Percentiles rank a stretch among this genome's conserved stretches.
phyloP scores from a whole-genome alignment of 1,140 invertebrate genomes.

The Drosophila eugracilis region DNA sequence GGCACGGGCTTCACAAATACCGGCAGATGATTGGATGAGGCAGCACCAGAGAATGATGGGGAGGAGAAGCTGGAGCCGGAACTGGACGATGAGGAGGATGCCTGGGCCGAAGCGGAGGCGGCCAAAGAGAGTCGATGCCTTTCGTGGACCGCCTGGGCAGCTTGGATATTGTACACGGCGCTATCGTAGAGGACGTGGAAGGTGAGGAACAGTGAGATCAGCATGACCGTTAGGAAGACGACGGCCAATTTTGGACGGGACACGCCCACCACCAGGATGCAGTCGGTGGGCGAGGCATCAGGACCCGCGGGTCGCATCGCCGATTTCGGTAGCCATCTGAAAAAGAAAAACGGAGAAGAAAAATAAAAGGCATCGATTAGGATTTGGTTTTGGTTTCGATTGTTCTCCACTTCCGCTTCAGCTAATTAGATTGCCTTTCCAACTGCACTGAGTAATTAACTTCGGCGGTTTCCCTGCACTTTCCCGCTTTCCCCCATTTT shows the following conservation, averaged over 20 bases:
- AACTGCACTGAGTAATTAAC: slow-evolving; percentile 31
- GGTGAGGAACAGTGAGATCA: slow-evolving; percentile 91
- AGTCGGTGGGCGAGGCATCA: slow-evolving; percentile 89
- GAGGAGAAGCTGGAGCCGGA: slow-evolving; percentile 30
- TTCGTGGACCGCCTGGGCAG: slow-evolving; percentile 78
- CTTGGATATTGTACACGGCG: slow-evolving; percentile 91
- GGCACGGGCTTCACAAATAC: slow-evolving; percentile 73
- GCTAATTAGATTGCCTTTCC: slow-evolving; percentile 72
- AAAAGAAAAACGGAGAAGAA: slow-evolving; percentile 23
- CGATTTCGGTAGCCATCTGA: slow-evolving; percentile 91
- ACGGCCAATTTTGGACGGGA: slow-evolving; percentile 92
- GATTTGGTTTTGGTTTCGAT: slow-evolving; percentile 11
- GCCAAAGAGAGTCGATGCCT: slow-evolving; percentile 70
- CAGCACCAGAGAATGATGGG: slow-evolving; percentile 1
- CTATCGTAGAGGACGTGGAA: slow-evolving; percentile 93
- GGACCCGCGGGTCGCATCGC: slow-evolving; percentile 91
- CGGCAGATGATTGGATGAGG: slow-evolving; percentile 59
- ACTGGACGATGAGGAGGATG: slow-evolving; percentile 13
- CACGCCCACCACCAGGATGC: slow-evolving; percentile 91
- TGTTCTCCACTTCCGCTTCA: slow-evolving; percentile 9
- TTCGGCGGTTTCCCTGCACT: slow-evolving; percentile 1
- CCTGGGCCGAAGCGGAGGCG: slow-evolving; percentile 44
- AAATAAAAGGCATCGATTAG: slow-evolving; percentile 35
- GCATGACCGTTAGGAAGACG: slow-evolving; percentile 90
- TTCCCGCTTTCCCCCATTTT: not conserved